A percentile compares a stretch with the other conserved stretches of the same genome.
Evolutionary conservation across 2,888 invertebrate species (phyloP).

Genomic region (Brenthis ino): DNA sequence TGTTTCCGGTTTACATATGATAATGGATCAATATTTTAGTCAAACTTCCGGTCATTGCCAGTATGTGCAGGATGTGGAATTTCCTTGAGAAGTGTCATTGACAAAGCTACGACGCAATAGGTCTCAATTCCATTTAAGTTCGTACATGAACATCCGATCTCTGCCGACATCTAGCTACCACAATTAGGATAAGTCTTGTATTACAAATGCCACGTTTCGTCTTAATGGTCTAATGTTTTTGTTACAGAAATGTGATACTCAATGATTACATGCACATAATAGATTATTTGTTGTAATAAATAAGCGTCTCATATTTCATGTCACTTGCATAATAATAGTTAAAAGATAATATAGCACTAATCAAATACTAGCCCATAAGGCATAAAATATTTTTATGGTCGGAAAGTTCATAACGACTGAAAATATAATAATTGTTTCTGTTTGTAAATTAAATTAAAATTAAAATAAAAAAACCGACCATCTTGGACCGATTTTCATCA

Average conservation of each 20-base stretch:
- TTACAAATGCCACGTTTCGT: conserved; percentile 21
- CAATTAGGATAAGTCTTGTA: conserved; percentile 24
- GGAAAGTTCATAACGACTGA: no score
- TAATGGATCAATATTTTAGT: conserved; percentile 61
- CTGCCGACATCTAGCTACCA: conserved; percentile 25
- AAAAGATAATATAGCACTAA: no score
- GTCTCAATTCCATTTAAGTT: not conserved
- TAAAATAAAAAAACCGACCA: no score
- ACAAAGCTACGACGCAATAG: conserved; percentile 15
- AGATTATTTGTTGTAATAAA: conserved; percentile 14
- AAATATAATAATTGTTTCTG: no score
- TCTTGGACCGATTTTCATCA: no score
- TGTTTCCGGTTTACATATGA: conserved; percentile 39
- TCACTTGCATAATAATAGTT: not conserved
- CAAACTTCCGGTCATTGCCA: conserved; percentile 58
- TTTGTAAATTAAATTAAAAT: no score
- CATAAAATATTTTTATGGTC: no score
- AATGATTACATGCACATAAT: conserved; percentile 6
- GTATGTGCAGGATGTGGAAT: conserved; percentile 37
- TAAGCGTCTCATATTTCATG: conserved; percentile 12
- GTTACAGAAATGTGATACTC: conserved; percentile 19
- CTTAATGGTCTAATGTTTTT: conserved; percentile 21
- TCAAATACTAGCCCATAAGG: no score
- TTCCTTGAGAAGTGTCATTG: conserved; percentile 29
- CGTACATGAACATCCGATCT: conserved; percentile 16